phyloP scores from a whole-genome alignment of 2,113 vertebrate species.

The Trichomycterus rosablanca region DNA sequence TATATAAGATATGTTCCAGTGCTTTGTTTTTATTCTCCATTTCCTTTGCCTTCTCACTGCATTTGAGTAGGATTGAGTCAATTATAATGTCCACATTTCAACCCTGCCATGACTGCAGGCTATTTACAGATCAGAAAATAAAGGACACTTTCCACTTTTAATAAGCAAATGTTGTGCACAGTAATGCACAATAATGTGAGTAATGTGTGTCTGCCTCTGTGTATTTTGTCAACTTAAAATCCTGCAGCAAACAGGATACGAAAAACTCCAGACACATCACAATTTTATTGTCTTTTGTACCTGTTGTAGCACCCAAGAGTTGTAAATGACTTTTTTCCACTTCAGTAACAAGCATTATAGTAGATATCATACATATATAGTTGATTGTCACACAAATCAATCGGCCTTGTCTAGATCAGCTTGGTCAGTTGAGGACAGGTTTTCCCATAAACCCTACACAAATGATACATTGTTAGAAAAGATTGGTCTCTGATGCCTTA shows the following conservation, averaged over 20 bases:
- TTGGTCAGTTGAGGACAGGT: neutral
- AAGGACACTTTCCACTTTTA: constrained; percentile 32
- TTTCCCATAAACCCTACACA: neutral
- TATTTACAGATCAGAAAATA: constrained; percentile 37
- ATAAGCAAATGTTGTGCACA: constrained; percentile 38
- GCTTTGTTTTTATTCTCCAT: too few species aligned
- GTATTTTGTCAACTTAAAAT: constrained; percentile 24
- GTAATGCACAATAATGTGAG: constrained; percentile 40
- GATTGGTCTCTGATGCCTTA: constrained; percentile 1
- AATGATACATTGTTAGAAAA: neutral
- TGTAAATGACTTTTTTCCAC: constrained; percentile 2
- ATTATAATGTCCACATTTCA: constrained; percentile 37
- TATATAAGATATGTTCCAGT: too few species aligned
- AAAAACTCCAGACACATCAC: too few species aligned
- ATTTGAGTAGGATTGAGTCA: constrained; percentile 24
- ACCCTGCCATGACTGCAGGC: constrained; percentile 34
- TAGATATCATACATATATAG: constrained; percentile 15
- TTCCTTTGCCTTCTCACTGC: constrained; percentile 24
- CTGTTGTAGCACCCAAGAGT: neutral
- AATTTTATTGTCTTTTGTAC: neutral
- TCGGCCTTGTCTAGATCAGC: constrained; percentile 1
- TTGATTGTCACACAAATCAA: constrained; percentile 10
- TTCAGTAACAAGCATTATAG: constrained; percentile 1
- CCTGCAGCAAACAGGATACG: constrained; percentile 16
- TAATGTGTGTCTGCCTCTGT: constrained; percentile 5